phyloP scores from a whole-genome alignment of 2,113 vertebrate genomes.

The Anarhynchus alexandrinus region DNA sequence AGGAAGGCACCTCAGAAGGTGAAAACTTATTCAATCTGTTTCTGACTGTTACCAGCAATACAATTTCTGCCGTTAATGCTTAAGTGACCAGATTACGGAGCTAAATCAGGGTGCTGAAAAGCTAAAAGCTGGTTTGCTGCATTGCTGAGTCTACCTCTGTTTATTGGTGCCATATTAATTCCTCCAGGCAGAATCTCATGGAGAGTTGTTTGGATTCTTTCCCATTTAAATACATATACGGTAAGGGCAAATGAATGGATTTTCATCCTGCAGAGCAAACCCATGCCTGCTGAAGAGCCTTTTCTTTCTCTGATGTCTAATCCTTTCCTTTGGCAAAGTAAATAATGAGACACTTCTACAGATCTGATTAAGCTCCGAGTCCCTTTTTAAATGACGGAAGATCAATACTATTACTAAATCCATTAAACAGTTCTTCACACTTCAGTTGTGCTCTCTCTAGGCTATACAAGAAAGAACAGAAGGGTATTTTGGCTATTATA shows the following conservation, averaged over 20 bases:
- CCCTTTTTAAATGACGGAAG: neutral
- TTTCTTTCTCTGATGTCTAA: conserved; percentile 34
- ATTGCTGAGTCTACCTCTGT: neutral
- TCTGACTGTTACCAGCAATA: neutral
- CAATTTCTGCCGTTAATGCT: neutral
- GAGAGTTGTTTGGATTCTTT: neutral
- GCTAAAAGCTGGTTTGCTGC: neutral
- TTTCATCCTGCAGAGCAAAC: neutral
- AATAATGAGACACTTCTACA: conserved; percentile 26
- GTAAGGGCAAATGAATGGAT: neutral
- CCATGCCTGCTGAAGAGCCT: neutral
- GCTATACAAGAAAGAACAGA: conserved; percentile 21
- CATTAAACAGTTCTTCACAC: conserved; percentile 40
- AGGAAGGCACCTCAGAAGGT: neutral
- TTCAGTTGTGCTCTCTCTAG: conserved; percentile 12
- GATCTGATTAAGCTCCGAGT: conserved; percentile 32
- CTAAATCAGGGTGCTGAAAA: neutral
- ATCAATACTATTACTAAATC: conserved; percentile 61
- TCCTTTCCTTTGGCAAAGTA: conserved; percentile 36
- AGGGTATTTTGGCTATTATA: neutral
- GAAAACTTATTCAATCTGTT: neutral
- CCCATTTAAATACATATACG: neutral
- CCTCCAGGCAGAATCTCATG: neutral
- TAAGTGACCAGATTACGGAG: neutral
- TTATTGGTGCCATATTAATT: neutral